phyloP scores from a whole-genome alignment of 2,888 invertebrate genomes.

The Oscheius sp. region DNA sequence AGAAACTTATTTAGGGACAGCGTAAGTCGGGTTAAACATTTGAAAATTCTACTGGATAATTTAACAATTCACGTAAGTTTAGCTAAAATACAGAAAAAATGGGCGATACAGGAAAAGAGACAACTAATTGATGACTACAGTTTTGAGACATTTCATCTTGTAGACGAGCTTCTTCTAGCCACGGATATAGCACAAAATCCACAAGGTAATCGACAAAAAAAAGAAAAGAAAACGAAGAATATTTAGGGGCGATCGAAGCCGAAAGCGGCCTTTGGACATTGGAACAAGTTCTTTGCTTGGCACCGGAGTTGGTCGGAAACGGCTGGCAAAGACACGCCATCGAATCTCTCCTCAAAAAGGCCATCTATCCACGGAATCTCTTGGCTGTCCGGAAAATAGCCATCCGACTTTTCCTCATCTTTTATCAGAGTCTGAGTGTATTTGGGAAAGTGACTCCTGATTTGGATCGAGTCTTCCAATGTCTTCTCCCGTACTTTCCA shows the following conservation, averaged over 20 bases:
- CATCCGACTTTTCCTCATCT: slow-evolving; percentile 70
- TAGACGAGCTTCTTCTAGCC: slow-evolving; percentile 67
- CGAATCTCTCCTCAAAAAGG: slow-evolving; percentile 70
- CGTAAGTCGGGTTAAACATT: slow-evolving; percentile 62
- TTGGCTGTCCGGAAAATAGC: slow-evolving; percentile 71
- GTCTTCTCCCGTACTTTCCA: slow-evolving; percentile 70
- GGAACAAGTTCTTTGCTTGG: slow-evolving; percentile 69
- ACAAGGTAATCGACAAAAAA: slow-evolving; percentile 36
- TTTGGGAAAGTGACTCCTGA: slow-evolving; percentile 60
- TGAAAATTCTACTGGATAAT: slow-evolving; percentile 58
- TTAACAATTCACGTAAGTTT: slow-evolving; percentile 56
- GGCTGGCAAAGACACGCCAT: slow-evolving; percentile 72
- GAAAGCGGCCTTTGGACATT: slow-evolving; percentile 71
- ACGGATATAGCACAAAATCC: slow-evolving; percentile 62
- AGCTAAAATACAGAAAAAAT: too few relatives aligned
- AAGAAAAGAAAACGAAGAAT: neutral
- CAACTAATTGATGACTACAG: slow-evolving; percentile 70
- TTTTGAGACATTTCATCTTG: slow-evolving; percentile 71
- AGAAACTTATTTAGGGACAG: slow-evolving; percentile 43
- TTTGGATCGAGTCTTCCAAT: slow-evolving; percentile 67
- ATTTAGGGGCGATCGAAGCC: slow-evolving; percentile 63
- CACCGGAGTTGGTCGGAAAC: slow-evolving; percentile 71
- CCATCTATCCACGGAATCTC: slow-evolving; percentile 69
- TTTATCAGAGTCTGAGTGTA: slow-evolving; percentile 70
- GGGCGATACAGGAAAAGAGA: slow-evolving; percentile 67